Evolutionary conservation across 1,140 invertebrate genomes (phyloP).

Genomic region (Danaus melanippus): DNA sequence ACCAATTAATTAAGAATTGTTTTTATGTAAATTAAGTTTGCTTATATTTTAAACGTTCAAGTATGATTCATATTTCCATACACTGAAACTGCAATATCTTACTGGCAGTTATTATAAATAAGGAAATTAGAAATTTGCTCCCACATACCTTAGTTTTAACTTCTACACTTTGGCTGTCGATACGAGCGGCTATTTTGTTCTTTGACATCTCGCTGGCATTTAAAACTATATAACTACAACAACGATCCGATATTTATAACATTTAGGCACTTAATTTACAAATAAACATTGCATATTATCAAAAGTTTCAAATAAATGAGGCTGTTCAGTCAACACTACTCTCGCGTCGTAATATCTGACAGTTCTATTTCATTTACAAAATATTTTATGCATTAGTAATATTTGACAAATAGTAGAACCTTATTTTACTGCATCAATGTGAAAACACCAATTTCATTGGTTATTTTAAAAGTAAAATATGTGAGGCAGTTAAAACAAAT

Average conservation of each 20-base stretch:
- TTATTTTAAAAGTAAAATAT: constrained; percentile 11
- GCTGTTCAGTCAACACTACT: constrained; percentile 44
- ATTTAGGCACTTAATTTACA: constrained; percentile 62
- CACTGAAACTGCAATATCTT: no score
- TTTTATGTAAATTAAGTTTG: background rate
- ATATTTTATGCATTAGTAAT: constrained; percentile 61
- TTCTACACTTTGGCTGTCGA: constrained; percentile 77
- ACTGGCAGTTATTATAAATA: constrained; percentile 15
- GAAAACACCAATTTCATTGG: constrained; percentile 26
- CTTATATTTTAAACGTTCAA: background rate
- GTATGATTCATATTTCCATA: background rate
- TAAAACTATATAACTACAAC: constrained; percentile 43
- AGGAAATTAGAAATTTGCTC: constrained; percentile 50
- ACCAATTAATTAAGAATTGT: constrained; percentile 12
- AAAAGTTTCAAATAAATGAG: constrained; percentile 56
- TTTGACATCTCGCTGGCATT: constrained; percentile 77
- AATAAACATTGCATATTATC: constrained; percentile 64
- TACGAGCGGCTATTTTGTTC: constrained; percentile 76
- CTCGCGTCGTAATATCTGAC: constrained; percentile 60
- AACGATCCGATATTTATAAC: constrained; percentile 42
- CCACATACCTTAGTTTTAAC: constrained; percentile 80
- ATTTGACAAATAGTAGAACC: constrained; percentile 33
- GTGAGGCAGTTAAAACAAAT: constrained; percentile 20
- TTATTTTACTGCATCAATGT: constrained; percentile 1
- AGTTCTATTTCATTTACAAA: constrained; percentile 42